Base-by-base conservation (phyloP, 2,888 invertebrate genomes). In the Caenorhabditis sp. region DNA sequence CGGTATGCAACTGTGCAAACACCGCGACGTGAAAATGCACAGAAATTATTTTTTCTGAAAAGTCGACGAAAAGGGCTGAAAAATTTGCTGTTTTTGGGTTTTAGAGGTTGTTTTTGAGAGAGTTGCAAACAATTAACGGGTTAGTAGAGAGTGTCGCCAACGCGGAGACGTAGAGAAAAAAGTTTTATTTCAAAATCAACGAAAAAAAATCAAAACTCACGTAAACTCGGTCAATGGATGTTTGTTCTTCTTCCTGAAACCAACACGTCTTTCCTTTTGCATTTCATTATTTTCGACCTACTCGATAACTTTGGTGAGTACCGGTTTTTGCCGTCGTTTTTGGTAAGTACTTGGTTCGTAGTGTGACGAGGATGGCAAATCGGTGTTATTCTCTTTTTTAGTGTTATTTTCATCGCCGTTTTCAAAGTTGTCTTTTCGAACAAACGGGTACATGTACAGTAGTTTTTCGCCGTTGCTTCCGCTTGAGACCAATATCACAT, bases 361-460 rank as follows among this genome's bases (percentile, higher is more conserved):
- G 17, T 43, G 43, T 43, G 43, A 19, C 19, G 19, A 6, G 12
- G 19, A 6, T 6, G 51, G 12, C 51, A 51, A 51, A 6, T 19
- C 51, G 4, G 51, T 21, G 23, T 21, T 51, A 23, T 51, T 4
- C 12, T 23, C 23, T 51, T 51, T 23, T 51, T 51, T 51, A 51
- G 43, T 17, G 14, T 5, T 43, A 5, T 36, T 36, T 8, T 36
- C 36, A 8, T 43, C 43, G 12, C 17, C 43, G 14, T 49, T 49
- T 49, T 49, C 31, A 10, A 31, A 31, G 4, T 6, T 10, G 10
- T 31, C 31, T 31, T 31, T 31, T 31, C 31, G 31, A 10, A 31
- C 31, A 51, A 69, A 80, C 6, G 83, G 83, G 49, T 82, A 80
- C 69, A 82, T 78, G 62, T 80, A 83, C 10, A 81, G 66, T 12